These are phyloP conservation scores for Spialia ferax DNA, from an alignment of 2,888 invertebrate genomes.

Conservation along the genomic window DNA sequence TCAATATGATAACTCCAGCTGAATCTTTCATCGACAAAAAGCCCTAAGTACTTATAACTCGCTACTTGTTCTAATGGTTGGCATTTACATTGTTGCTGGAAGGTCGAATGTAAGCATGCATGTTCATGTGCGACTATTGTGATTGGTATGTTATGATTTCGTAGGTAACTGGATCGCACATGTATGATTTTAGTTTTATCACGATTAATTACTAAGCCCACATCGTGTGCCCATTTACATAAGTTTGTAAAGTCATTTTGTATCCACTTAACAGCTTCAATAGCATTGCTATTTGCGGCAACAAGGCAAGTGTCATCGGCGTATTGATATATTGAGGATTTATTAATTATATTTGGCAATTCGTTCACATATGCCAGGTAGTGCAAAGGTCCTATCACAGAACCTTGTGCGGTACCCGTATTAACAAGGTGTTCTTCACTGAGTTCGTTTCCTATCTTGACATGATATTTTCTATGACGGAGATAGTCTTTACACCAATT, in stretches of 20 bases:
- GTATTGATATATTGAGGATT: not conserved
- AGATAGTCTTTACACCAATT: slow-evolving; percentile 44
- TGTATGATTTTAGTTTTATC: not conserved
- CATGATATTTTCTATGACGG: slow-evolving; percentile 28
- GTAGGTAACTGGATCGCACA: not conserved
- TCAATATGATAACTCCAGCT: not conserved
- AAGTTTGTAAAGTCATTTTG: not conserved
- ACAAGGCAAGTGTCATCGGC: not conserved
- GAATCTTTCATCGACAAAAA: not conserved
- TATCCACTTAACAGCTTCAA: not conserved
- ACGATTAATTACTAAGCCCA: not conserved
- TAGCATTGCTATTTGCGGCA: not conserved
- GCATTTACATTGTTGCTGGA: not conserved
- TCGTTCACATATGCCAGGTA: not conserved
- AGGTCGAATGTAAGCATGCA: not conserved
- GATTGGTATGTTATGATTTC: not conserved
- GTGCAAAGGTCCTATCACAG: slow-evolving; percentile 5
- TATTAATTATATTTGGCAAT: not conserved
- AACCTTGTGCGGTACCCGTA: slow-evolving; percentile 8
- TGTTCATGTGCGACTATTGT: not conserved
- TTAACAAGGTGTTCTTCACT: too few relatives aligned
- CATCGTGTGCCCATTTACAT: not conserved
- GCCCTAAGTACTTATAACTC: not conserved
- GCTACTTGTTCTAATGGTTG: not conserved
- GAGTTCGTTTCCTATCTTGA: slow-evolving; percentile 29